Conservation (phyloP, 2,888 invertebrate genomes). For the Synanthedon andrenaeformis region DNA sequence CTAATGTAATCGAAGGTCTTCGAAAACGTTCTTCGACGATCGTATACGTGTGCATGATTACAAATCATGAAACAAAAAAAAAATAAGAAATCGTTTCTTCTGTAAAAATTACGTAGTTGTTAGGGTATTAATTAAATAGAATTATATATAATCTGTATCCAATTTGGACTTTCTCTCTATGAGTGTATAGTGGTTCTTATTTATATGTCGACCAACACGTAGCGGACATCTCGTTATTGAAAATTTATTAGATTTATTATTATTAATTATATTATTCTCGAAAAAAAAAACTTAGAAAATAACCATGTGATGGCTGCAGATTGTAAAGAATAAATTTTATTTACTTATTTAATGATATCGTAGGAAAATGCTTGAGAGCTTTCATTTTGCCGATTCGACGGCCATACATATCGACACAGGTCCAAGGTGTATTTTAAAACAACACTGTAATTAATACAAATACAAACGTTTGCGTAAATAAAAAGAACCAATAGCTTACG, state of each 20-base stretch:
- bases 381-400: constrained; percentile 32
- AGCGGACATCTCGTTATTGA: constrained; percentile 67
- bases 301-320: constrained; percentile 69
- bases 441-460: constrained; percentile 11
- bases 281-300: constrained; percentile 46
- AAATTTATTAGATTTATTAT: constrained; percentile 68
- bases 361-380: constrained; percentile 59
- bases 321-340: constrained; percentile 59
- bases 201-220: constrained; percentile 67
- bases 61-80: constrained; percentile 58
- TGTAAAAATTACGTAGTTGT: constrained; percentile 59
- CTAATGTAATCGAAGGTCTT: constrained; percentile 43
- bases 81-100: constrained; percentile 48
- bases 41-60: constrained; percentile 67
- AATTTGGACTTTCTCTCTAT: constrained; percentile 70
- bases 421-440: constrained; percentile 42
- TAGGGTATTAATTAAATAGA: constrained; percentile 65
- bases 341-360: constrained; percentile 46
- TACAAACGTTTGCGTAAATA: too few species aligned
- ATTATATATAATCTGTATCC: constrained; percentile 68
- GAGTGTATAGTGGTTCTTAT: constrained; percentile 69
- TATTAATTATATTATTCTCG: constrained; percentile 47
- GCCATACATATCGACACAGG: constrained; percentile 43
- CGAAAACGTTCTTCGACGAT: constrained; percentile 61
- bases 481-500: constrained; percentile 18